Percentiles rank a stretch among this genome's conserved stretches.
phyloP scores from a whole-genome alignment of 2,797 vertebrate species.

The Mareca penelope region DNA sequence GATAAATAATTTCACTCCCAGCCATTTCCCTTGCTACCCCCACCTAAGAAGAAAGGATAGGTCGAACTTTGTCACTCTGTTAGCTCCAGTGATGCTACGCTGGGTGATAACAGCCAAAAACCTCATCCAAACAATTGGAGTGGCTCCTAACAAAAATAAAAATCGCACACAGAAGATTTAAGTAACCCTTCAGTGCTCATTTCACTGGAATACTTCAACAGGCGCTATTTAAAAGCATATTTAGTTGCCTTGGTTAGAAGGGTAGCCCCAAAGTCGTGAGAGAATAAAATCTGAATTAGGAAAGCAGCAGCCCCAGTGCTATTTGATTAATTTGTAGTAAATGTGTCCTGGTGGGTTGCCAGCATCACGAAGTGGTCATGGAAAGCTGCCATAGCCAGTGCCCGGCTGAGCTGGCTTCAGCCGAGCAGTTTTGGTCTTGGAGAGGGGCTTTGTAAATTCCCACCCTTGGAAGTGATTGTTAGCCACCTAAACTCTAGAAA shows the following conservation, averaged over 20 bases:
- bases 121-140: not conserved
- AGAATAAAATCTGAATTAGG: conserved; percentile 11
- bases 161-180: not conserved
- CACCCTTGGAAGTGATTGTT: not conserved
- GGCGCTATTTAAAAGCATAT: conserved; percentile 14
- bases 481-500: not conserved
- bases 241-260: conserved; percentile 8
- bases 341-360: accelerated
- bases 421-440: not conserved
- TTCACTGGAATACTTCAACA: conserved; percentile 4
- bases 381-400: not conserved
- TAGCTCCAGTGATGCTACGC: not conserved
- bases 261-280: not conserved
- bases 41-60: conserved; percentile 14
- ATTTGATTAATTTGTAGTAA: not conserved
- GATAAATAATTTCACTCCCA: conserved; percentile 43
- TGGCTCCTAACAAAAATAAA: not conserved
- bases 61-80: conserved; percentile 3
- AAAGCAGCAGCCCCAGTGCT: not conserved
- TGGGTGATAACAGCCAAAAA: conserved; percentile 10
- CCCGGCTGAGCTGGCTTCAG: not conserved
- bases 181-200: not conserved
- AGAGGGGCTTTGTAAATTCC: not conserved
- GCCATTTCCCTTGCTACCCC: not conserved
- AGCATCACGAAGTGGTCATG: not conserved